phyloP scores from a whole-genome alignment of 2,113 vertebrate species.

The Epinephelus cyanopodus region DNA sequence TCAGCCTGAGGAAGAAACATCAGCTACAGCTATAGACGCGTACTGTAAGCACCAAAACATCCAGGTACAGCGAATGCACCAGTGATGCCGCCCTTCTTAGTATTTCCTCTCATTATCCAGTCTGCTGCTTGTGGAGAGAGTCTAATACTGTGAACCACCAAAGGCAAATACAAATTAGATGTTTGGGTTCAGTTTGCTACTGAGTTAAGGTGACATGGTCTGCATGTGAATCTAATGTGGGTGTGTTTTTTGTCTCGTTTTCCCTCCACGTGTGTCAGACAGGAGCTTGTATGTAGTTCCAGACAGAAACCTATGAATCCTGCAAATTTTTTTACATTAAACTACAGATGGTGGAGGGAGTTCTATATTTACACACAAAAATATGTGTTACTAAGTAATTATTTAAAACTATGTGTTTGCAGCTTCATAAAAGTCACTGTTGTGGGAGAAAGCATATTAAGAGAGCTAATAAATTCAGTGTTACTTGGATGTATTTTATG shows the following conservation, averaged over 20 bases:
- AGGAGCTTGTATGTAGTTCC: background rate
- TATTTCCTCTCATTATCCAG: conserved; percentile 56
- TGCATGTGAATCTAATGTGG: conserved; percentile 20
- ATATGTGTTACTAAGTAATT: background rate
- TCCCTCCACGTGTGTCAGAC: background rate
- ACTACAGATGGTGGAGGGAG: background rate
- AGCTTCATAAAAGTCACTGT: background rate
- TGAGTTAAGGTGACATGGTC: conserved; percentile 31
- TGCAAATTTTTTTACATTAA: background rate
- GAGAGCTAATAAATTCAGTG: background rate
- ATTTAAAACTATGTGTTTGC: background rate
- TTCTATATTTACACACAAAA: background rate
- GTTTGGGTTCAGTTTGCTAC: conserved; percentile 53
- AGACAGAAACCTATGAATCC: background rate
- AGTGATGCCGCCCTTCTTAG: conserved; percentile 16
- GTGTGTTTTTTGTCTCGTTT: conserved; percentile 17
- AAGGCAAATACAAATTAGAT: conserved; percentile 51
- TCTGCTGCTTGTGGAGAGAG: conserved; percentile 46
- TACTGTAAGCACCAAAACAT: conserved; percentile 25
- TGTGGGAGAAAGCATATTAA: background rate
- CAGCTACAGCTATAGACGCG: conserved; percentile 3
- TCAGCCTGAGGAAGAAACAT: conserved; percentile 38
- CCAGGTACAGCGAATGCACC: conserved; percentile 38
- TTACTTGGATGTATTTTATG: background rate
- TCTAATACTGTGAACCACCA: conserved; percentile 35